These are phyloP conservation scores for Pandemis cinnamomeana DNA, from an alignment of 2,888 invertebrate genomes.

Conservation along the genomic window DNA sequence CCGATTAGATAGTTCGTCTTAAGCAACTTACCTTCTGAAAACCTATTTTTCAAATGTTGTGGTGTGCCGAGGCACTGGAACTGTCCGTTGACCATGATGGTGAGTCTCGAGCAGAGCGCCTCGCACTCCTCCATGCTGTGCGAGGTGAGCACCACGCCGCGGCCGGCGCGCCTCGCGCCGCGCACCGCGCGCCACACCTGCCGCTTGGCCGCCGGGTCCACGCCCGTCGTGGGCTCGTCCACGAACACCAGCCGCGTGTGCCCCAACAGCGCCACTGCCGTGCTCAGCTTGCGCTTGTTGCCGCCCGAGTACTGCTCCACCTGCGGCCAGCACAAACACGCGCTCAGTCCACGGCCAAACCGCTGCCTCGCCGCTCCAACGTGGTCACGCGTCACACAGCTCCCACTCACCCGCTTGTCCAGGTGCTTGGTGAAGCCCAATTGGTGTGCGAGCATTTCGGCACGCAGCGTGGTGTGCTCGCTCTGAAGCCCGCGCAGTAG, in stretches of 20 bases:
- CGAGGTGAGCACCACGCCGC: slow-evolving; percentile 91
- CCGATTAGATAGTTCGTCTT: neutral
- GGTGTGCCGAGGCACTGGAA: slow-evolving; percentile 90
- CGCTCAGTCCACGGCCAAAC: too few relatives aligned
- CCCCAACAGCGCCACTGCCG: slow-evolving; percentile 88
- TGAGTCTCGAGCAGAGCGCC: slow-evolving; percentile 90
- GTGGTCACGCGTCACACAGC: too few relatives aligned
- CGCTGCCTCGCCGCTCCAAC: too few relatives aligned
- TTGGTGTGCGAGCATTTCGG: slow-evolving; percentile 76
- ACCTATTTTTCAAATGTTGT: slow-evolving; percentile 91
- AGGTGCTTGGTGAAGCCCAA: slow-evolving; percentile 86
- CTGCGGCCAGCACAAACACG: neutral
- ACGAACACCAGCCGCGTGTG: slow-evolving; percentile 88
- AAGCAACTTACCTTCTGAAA: slow-evolving; percentile 81
- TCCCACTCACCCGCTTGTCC: slow-evolving; percentile 79
- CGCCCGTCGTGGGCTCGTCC: slow-evolving; percentile 88
- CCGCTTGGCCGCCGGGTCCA: slow-evolving; percentile 92
- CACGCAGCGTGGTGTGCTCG: slow-evolving; percentile 60
- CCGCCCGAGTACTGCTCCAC: slow-evolving; percentile 88
- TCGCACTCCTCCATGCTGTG: slow-evolving; percentile 96
- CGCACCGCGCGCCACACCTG: slow-evolving; percentile 79
- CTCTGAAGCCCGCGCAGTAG: slow-evolving; percentile 85
- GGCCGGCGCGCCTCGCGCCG: slow-evolving; percentile 86
- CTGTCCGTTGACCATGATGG: slow-evolving; percentile 92
- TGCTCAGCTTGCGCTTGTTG: slow-evolving; percentile 89